Conservation (phyloP, 2,888 invertebrate species). For the Drosophila recens region DNA sequence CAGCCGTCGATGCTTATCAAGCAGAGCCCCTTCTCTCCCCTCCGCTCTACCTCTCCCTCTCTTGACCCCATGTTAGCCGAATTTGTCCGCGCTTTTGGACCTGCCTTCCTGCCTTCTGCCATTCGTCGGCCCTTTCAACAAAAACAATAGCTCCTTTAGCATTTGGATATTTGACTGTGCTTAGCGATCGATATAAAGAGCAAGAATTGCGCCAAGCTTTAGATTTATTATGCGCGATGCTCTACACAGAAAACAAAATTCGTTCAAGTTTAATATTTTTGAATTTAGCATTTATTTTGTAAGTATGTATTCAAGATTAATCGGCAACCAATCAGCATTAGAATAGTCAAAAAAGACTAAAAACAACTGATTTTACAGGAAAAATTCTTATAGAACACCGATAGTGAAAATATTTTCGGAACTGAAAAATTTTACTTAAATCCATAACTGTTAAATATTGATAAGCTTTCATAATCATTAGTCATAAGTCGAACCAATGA, state of each 20-base stretch:
- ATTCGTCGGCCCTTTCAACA: conserved; percentile 62
- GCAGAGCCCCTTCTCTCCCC: conserved; percentile 11
- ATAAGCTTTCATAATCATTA: too few species aligned
- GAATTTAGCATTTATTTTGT: too few species aligned
- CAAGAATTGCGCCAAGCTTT: conserved; percentile 45
- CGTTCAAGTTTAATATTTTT: too few species aligned
- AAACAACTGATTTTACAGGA: too few species aligned
- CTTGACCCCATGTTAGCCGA: conserved; percentile 33
- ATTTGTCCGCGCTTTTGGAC: conserved; percentile 62
- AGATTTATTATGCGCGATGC: conserved; percentile 70
- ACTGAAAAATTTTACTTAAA: too few species aligned
- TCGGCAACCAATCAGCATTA: too few species aligned
- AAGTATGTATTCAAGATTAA: too few species aligned
- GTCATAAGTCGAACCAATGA: too few species aligned
- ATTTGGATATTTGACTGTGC: conserved; percentile 74
- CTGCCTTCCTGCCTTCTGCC: conserved; percentile 14
- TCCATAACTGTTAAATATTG: too few species aligned
- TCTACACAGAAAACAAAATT: conserved; percentile 39
- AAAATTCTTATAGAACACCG: too few species aligned
- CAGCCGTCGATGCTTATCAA: conserved; percentile 70
- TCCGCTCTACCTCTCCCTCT: conserved; percentile 12
- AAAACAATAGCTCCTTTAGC: conserved; percentile 67
- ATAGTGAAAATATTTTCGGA: too few species aligned
- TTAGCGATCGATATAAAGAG: conserved; percentile 32
- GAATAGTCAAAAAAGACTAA: too few species aligned